Evolutionary conservation across 2,888 invertebrate genomes (phyloP).

Genomic region (Crocallis elinguaria): DNA sequence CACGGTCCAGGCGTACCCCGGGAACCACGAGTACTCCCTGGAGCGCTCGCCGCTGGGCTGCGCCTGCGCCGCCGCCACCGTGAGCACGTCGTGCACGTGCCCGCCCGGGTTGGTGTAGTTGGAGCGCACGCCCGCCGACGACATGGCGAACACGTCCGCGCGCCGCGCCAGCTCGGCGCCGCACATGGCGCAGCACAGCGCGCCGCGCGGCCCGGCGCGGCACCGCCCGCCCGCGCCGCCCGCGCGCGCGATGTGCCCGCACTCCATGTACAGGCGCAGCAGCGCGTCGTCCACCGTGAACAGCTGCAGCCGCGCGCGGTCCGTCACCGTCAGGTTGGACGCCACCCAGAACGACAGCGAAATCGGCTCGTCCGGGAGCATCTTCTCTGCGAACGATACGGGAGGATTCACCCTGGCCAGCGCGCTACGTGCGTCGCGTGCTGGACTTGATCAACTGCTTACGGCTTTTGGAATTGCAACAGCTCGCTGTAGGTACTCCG

Average conservation of each 20-base stretch:
- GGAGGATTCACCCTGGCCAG: too few relatives aligned
- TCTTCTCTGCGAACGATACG: constrained; percentile 35
- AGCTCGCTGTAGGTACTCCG: too few relatives aligned
- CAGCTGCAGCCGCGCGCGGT: constrained; percentile 67
- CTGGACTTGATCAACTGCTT: too few relatives aligned
- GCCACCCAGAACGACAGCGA: constrained; percentile 80
- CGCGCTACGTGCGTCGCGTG: too few relatives aligned
- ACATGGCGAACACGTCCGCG: constrained; percentile 72
- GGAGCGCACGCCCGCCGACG: constrained; percentile 72
- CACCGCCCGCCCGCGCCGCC: background rate
- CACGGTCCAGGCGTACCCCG: constrained; percentile 68
- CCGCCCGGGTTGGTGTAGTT: constrained; percentile 76
- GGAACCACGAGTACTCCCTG: constrained; percentile 79
- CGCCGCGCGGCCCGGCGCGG: background rate
- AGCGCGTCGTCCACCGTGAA: constrained; percentile 69
- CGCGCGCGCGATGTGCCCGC: constrained; percentile 57
- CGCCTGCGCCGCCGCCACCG: constrained; percentile 57
- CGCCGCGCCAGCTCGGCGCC: constrained; percentile 59
- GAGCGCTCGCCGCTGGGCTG: constrained; percentile 55
- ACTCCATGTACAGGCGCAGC: constrained; percentile 71
- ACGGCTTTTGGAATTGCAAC: too few relatives aligned
- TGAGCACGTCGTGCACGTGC: constrained; percentile 77
- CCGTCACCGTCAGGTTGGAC: constrained; percentile 69
- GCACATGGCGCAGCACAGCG: constrained; percentile 65
- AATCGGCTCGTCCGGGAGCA: constrained; percentile 68